These are phyloP conservation scores for Linnaemya vulpina DNA, from an alignment of 2,888 invertebrate species.

Conservation along the genomic window DNA sequence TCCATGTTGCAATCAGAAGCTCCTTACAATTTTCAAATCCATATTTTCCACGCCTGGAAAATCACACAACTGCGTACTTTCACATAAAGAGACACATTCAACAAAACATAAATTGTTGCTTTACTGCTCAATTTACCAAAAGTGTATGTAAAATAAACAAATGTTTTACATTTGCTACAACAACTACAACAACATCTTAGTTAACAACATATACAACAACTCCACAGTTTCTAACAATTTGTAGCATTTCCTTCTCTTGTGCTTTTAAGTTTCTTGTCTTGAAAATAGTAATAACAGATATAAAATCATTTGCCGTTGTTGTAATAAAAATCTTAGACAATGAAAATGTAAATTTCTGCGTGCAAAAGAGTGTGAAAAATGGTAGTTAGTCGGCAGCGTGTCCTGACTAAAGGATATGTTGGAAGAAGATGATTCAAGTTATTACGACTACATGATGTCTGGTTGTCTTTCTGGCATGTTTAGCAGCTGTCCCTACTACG, in stretches of 20 bases:
- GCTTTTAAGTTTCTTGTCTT: neutral
- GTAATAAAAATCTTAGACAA: conserved; percentile 36
- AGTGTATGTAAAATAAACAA: conserved; percentile 47
- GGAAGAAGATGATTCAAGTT: neutral
- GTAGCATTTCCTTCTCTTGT: neutral
- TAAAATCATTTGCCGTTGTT: conserved; percentile 17
- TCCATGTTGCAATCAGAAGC: neutral
- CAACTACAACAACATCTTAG: conserved; percentile 28
- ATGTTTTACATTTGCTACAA: conserved; percentile 37
- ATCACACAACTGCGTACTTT: neutral
- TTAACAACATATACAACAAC: conserved; percentile 49
- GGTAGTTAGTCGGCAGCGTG: neutral
- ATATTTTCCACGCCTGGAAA: neutral
- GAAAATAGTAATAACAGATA: conserved; percentile 28
- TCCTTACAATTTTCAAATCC: neutral
- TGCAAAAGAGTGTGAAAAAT: neutral
- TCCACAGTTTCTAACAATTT: conserved; percentile 9
- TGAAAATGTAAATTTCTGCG: conserved; percentile 21
- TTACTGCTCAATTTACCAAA: conserved; percentile 58
- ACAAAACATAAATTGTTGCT: conserved; percentile 38
- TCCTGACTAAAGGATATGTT: neutral
- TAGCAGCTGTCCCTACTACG: too few relatives aligned
- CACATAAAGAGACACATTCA: neutral
- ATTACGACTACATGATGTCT: neutral
- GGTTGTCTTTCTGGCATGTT: neutral